phyloP scores from a whole-genome alignment of 2,888 invertebrate genomes.

The Phlogophora meticulosa region DNA sequence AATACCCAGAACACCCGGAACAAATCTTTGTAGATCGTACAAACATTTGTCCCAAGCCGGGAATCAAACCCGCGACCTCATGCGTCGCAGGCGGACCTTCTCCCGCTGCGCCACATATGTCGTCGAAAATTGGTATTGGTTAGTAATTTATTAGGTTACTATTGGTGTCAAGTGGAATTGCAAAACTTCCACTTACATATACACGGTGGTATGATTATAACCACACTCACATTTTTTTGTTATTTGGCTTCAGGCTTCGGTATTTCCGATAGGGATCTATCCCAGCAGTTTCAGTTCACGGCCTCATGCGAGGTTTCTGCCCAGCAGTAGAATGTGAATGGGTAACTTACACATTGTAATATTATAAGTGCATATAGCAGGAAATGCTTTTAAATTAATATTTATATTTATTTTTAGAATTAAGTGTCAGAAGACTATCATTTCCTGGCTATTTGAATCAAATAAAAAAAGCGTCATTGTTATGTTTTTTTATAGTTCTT shows the following conservation, averaged over 20 bases:
- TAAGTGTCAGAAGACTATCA: constrained; percentile 19
- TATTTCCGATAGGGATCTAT: too few species aligned
- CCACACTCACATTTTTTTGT: too few species aligned
- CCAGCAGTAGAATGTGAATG: constrained; percentile 27
- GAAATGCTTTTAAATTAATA: constrained; percentile 29
- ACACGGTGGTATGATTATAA: too few species aligned
- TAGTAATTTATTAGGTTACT: neutral
- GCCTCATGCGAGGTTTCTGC: neutral
- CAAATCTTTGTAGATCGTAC: too few species aligned
- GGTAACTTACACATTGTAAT: neutral
- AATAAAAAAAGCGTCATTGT: constrained; percentile 22
- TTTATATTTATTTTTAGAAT: constrained; percentile 40
- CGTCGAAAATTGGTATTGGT: constrained; percentile 18
- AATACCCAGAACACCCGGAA: too few species aligned
- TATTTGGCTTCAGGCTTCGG: too few species aligned
- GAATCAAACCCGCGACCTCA: too few species aligned
- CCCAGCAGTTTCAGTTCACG: neutral
- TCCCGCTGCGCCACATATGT: too few species aligned
- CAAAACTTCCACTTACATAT: too few species aligned
- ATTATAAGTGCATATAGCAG: constrained; percentile 30
- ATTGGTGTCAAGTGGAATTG: too few species aligned
- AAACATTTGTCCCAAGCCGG: too few species aligned
- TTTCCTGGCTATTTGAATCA: constrained; percentile 26
- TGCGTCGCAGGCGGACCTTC: too few species aligned
- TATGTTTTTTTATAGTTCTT: constrained; percentile 10